phyloP scores from a whole-genome alignment of 2,797 vertebrate genomes.

The Chloroceryle amazona region DNA sequence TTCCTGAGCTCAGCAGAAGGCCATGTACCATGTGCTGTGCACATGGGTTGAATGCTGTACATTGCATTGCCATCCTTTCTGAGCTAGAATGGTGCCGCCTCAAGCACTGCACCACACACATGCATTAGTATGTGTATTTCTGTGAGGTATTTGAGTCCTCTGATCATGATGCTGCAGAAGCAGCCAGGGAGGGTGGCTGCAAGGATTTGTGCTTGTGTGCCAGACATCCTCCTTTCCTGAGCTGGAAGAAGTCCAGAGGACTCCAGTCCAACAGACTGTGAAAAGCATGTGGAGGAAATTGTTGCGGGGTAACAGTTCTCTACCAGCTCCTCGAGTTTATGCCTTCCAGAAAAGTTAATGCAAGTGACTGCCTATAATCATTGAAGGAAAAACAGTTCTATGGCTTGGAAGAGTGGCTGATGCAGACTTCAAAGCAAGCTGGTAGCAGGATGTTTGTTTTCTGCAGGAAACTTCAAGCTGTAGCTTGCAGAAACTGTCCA shows the following conservation, averaged over 20 bases:
- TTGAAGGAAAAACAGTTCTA: background rate
- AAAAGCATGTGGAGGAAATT: background rate
- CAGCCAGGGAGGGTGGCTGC: background rate
- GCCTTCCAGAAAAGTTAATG: background rate
- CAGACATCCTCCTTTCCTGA: background rate
- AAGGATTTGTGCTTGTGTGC: background rate
- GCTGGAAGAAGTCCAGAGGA: background rate
- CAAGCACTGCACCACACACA: background rate
- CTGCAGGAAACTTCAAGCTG: too few relatives aligned
- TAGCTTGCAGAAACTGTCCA: background rate
- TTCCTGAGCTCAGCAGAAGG: background rate
- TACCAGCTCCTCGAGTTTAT: background rate
- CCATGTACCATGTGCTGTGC: rapidly evolving
- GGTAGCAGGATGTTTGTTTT: background rate
- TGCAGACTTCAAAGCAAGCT: background rate
- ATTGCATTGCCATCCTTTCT: background rate
- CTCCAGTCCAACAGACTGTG: background rate
- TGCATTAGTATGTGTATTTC: background rate
- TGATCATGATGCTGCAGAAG: background rate
- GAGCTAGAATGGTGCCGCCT: background rate
- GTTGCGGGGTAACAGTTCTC: background rate
- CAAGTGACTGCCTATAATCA: background rate
- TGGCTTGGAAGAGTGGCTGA: background rate
- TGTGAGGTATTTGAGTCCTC: background rate
- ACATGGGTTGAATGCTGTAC: rapidly evolving